phyloP scores from a whole-genome alignment of 2,797 vertebrate species.

The Phataginus tetradactyla region DNA sequence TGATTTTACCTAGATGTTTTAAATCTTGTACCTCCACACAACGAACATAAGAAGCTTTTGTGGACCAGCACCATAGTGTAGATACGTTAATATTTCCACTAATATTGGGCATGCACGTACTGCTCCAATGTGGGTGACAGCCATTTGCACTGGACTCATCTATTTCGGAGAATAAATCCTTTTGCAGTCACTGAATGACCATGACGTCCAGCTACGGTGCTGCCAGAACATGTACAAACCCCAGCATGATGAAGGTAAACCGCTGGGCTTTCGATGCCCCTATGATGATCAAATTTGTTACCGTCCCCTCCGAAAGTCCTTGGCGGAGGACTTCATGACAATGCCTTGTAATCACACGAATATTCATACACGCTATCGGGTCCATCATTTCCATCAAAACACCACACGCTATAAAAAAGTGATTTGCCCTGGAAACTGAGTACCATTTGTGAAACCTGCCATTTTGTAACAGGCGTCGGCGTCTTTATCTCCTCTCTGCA shows the following conservation, averaged over 20 bases:
- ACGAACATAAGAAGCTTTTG: rapidly evolving
- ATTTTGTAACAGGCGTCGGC: rapidly evolving
- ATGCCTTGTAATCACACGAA: not conserved
- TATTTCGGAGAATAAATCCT: not conserved
- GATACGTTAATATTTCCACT: not conserved
- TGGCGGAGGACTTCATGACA: not conserved
- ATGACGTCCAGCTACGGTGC: not conserved
- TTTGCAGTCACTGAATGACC: not conserved
- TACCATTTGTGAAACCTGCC: not conserved
- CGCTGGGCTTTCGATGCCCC: rapidly evolving
- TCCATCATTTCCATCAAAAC: not conserved
- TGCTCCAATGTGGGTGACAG: not conserved
- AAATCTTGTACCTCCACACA: not conserved
- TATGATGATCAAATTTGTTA: not conserved
- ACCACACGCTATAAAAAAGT: not conserved
- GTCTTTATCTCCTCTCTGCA: too few relatives aligned
- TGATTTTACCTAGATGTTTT: not conserved
- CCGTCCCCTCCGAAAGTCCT: not conserved
- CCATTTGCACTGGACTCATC: not conserved
- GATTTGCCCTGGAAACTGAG: not conserved
- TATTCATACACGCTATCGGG: not conserved
- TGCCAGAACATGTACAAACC: not conserved
- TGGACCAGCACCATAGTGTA: not conserved
- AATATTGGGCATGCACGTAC: rapidly evolving
- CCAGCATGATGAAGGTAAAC: not conserved